Evolutionary conservation across 2,888 invertebrate species (phyloP), one percentile per base, ranked within the genome.

Genomic region (Myopa tessellatipennis): DNA sequence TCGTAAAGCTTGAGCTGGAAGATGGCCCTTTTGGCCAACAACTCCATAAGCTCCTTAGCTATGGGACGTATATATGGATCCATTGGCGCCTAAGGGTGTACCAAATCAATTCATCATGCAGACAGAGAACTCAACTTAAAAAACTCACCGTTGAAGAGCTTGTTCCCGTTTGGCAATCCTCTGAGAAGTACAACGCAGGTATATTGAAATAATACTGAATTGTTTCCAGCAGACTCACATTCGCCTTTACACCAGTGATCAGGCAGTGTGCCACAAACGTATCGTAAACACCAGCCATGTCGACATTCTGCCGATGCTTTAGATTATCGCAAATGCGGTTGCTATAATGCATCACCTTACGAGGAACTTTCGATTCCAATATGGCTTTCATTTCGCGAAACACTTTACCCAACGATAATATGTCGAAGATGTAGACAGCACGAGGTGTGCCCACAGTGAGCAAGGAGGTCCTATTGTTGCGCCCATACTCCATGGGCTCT

Each of bases 401-500:
- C 6, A 86, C 77, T 72, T 79, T 82, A 7, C 85, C 85, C 58
- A 86, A 72, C 10, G 73, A 81, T 14, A 83, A 40, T 7, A 86
- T 81, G 79, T 86, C 86, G 76, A 85, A 85, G 40, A 86, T 82
- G 78, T 85, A 86, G 6, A 85, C 82, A 26, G 80, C 79, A 8
- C 81, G 78, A 5, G 75, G 61, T 4, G 86, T 85, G 14, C 82
- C 81, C 5, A 85, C 55, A 1, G 81, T 81, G 6, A 86, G 50
- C 14, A 85, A 34, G 0, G 83, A 81, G 3, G 85, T 81, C 8
- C 80, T 79, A 40, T 81, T 80, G 67, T 84, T 80, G 10, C 86
- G 84, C 6, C 84, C 85, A 77, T 78, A 81, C 40, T 84, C 79
- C 26, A 81, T 73, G 10, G 84, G 83, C 60, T 85, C 85, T 3